Base-by-base conservation (phyloP, 2,113 vertebrate genomes). In the Emydocephalus ijimae region DNA sequence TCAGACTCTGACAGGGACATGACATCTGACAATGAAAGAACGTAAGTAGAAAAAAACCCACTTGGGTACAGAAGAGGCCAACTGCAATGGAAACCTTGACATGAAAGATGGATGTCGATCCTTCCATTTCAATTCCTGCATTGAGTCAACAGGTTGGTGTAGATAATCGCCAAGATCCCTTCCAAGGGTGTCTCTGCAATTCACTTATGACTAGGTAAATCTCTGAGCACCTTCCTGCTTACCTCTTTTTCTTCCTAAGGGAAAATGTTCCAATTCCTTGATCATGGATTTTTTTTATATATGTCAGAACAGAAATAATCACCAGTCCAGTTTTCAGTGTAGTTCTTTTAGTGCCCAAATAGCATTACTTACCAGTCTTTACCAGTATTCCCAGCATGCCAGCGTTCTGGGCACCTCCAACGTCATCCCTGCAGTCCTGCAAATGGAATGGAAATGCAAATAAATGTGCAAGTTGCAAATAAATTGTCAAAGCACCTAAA, bases 301-400 rank as follows among this genome's bases (percentile, higher is more conserved):
- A 56, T 89, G 93, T 52, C 91, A 93, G n/a, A 94, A 93, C 0
- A 59, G 69, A 52, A 92, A 29, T 90, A 34, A 61, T 4, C 29
- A 0, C 3, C 14, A 81, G 1, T 5, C 3, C 15, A 81, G 1
- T 5, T 43, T n/a, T 6, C 14, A 29, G 24, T 29, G 21, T 12
- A 39, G 21, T 26, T 29, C 43, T 69, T 85, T 55, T 64, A 0
- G 24, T 0, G 0, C 48, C 86, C 52, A 0, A 0, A 0, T 2
- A 34, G n/a, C 23, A 0, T 1, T 29, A 97, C 98, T 94, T 95
- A 99, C 99, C 99, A 0, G 99, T 99, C 96, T 96, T 98, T 0
- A 99, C 99, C 85, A 99, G 97, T 97, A 99, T 99, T 92, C 99
- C 99, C 94, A 98, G 95, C 98, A 99, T 99, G 87, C 99, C 99